phyloP scores from a whole-genome alignment of 2,113 vertebrate species.

The Cyanoderma ruficeps region DNA sequence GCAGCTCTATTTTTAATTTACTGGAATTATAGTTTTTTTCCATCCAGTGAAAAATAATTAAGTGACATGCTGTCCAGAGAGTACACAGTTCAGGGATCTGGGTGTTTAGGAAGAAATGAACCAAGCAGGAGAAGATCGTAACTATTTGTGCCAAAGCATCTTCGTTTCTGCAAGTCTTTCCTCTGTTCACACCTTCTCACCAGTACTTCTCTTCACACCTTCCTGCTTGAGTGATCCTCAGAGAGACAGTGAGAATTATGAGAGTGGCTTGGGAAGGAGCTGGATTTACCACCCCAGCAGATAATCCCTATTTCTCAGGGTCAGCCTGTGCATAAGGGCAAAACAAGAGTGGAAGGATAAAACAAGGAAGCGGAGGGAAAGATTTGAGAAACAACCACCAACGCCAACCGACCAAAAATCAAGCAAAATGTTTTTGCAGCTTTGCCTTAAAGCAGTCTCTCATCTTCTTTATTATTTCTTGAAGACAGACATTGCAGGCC shows the following conservation, averaged over 20 bases:
- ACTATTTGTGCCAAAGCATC: not conserved
- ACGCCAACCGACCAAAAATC: rapidly evolving
- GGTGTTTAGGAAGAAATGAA: not conserved
- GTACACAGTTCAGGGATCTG: not conserved
- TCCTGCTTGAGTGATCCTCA: not conserved
- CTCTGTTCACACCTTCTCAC: not conserved
- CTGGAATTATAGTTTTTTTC: conserved; percentile 41
- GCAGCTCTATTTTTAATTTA: conserved; percentile 64
- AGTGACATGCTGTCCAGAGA: conserved; percentile 42
- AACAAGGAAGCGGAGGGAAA: not conserved
- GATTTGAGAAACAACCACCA: not conserved
- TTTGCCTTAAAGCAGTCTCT: not conserved
- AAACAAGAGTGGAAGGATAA: not conserved
- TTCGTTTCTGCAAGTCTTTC: conserved; percentile 5
- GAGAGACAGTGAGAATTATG: not conserved
- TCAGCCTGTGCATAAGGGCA: not conserved
- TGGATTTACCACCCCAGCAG: not conserved
- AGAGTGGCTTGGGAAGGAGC: not conserved
- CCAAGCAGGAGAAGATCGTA: not conserved
- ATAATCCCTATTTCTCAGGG: not conserved
- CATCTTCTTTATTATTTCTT: not conserved
- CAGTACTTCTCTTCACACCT: not conserved
- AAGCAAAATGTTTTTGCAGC: not conserved
- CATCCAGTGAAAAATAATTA: conserved; percentile 54
- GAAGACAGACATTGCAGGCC: not conserved